Evolutionary conservation across 2,113 vertebrate genomes (phyloP).

Genomic region (Tauraco erythrolophus): DNA sequence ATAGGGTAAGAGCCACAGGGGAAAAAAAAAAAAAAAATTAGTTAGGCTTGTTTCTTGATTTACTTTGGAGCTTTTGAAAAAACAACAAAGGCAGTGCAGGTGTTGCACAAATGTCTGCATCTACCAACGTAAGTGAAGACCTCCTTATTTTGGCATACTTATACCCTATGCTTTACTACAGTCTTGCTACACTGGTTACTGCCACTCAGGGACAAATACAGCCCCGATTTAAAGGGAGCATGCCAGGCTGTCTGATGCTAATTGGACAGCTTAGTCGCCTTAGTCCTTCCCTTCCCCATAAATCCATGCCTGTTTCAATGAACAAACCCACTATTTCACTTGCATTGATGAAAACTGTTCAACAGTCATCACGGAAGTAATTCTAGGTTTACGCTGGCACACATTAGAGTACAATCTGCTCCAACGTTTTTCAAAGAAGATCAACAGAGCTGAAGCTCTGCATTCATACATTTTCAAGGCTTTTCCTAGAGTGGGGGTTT

Average conservation of each 20-base stretch:
- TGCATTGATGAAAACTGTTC: background rate
- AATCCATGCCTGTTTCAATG: background rate
- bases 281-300: background rate
- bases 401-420: background rate
- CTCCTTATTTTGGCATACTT: background rate
- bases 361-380: background rate
- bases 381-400: background rate
- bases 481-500: background rate
- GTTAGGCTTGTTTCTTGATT: background rate
- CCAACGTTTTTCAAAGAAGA: background rate
- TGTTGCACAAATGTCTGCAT: background rate
- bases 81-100: background rate
- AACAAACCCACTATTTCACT: background rate
- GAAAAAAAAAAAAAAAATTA: background rate
- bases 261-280: background rate
- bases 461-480: background rate
- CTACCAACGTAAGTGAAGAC: background rate
- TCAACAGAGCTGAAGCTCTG: background rate
- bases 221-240: background rate
- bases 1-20: background rate
- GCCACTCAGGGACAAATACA: background rate
- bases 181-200: background rate
- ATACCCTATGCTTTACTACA: background rate
- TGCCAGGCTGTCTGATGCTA: background rate
- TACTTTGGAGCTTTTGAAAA: background rate